These are phyloP conservation scores for Paramormyrops kingsleyae DNA, from an alignment of 2,113 vertebrate species.

Conservation along the genomic window DNA sequence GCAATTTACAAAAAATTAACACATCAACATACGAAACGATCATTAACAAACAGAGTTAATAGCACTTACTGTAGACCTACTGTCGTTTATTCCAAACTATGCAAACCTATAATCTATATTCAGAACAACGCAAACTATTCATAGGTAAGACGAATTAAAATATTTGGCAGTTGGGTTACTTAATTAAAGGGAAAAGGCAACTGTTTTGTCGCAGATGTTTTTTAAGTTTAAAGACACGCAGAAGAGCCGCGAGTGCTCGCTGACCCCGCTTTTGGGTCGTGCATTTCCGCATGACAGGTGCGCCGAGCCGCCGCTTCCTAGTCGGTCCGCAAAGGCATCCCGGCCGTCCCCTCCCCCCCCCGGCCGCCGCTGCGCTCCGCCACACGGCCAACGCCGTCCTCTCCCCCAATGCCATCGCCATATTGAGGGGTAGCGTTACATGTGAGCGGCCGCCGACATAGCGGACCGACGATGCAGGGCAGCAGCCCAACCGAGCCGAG, in stretches of 20 bases:
- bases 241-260: neutral
- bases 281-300: slow-evolving; percentile 32
- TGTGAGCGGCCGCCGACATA: neutral
- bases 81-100: neutral
- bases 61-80: neutral
- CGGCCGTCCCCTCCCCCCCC: neutral
- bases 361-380: neutral
- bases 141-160: neutral
- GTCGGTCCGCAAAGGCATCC: neutral
- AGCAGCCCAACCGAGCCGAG: neutral
- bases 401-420: neutral
- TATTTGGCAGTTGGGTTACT: neutral
- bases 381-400: neutral
- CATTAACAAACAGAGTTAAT: neutral
- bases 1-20: neutral
- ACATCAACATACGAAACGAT: neutral
- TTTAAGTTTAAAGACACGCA: neutral
- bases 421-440: neutral
- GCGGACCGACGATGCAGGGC: neutral
- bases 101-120: neutral
- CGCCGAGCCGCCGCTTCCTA: neutral
- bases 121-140: neutral
- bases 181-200: neutral
- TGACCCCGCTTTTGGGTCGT: neutral
- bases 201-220: neutral